Conservation (phyloP, 1,140 invertebrate species). For the Anadara kagoshimensis region DNA sequence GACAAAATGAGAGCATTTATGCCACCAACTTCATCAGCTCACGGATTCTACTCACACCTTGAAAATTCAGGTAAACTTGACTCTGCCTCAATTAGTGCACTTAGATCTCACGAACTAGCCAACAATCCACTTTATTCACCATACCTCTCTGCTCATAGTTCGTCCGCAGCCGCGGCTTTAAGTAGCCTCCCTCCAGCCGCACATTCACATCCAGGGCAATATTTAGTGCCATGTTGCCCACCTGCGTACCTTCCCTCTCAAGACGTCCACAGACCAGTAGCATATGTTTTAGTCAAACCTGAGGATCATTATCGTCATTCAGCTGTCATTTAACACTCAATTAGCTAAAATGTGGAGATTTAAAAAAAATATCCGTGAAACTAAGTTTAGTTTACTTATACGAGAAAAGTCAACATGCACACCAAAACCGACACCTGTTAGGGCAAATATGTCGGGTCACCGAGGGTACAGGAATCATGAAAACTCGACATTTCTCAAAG, state of each 20-base stretch:
- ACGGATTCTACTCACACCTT: slow-evolving; percentile 53
- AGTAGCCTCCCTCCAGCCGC: slow-evolving; percentile 59
- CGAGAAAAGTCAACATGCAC: too few species aligned
- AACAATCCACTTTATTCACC: slow-evolving; percentile 47
- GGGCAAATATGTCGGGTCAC: too few species aligned
- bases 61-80: slow-evolving; percentile 51
- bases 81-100: slow-evolving; percentile 35
- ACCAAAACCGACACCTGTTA: too few species aligned
- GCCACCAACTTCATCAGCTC: slow-evolving; percentile 49
- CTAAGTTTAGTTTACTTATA: neutral
- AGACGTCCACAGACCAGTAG: slow-evolving; percentile 64
- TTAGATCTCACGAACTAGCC: slow-evolving; percentile 40
- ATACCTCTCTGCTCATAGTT: slow-evolving; percentile 51
- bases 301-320: slow-evolving; percentile 70
- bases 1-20: slow-evolving; percentile 60
- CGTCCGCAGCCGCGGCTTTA: slow-evolving; percentile 55
- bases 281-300: slow-evolving; percentile 70
- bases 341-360: neutral
- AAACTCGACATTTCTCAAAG: too few species aligned
- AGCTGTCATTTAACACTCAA: slow-evolving; percentile 46
- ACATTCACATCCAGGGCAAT: slow-evolving; percentile 63
- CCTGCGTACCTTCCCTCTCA: slow-evolving; percentile 63
- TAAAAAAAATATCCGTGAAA: neutral
- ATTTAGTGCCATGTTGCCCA: slow-evolving; percentile 65
- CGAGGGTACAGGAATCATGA: too few species aligned